phyloP scores from a whole-genome alignment of 2,797 vertebrate genomes.

The Rhyacichthys aspro region DNA sequence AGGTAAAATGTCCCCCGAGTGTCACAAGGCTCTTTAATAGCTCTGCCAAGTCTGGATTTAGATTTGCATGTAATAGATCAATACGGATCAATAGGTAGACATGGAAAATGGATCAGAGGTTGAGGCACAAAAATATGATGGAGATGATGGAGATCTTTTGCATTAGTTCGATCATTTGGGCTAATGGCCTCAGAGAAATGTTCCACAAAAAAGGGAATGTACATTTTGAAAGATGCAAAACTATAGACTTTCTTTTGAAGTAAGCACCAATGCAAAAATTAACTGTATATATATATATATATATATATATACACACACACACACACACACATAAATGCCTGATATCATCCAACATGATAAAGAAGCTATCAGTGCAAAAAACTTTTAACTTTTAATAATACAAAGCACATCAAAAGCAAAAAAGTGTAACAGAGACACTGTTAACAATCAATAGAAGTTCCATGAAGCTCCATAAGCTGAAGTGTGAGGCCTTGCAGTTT shows the following conservation, averaged over 20 bases:
- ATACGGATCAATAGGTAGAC: slow-evolving; percentile 60
- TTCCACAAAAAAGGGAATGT: neutral
- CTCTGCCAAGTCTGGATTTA: slow-evolving; percentile 57
- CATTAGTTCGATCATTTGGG: slow-evolving; percentile 3
- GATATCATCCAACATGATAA: no score
- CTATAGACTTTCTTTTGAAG: no score
- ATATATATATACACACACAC: no score
- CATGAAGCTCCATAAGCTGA: no score
- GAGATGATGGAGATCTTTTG: slow-evolving; percentile 2
- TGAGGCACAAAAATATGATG: slow-evolving; percentile 20
- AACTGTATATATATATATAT: neutral
- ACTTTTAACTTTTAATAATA: no score
- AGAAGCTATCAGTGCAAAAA: no score
- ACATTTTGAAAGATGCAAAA: neutral
- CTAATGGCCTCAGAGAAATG: neutral
- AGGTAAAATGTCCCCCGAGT: slow-evolving; percentile 74
- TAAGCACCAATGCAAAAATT: neutral
- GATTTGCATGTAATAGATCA: slow-evolving; percentile 25
- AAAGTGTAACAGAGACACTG: no score
- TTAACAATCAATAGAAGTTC: no score
- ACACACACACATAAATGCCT: no score
- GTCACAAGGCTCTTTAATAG: slow-evolving; percentile 61
- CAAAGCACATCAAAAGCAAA: no score
- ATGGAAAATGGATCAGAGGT: slow-evolving; percentile 26
- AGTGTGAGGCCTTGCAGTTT: no score